Conservation (phyloP, 2,113 vertebrate genomes). For the Oncorhynchus keta region DNA sequence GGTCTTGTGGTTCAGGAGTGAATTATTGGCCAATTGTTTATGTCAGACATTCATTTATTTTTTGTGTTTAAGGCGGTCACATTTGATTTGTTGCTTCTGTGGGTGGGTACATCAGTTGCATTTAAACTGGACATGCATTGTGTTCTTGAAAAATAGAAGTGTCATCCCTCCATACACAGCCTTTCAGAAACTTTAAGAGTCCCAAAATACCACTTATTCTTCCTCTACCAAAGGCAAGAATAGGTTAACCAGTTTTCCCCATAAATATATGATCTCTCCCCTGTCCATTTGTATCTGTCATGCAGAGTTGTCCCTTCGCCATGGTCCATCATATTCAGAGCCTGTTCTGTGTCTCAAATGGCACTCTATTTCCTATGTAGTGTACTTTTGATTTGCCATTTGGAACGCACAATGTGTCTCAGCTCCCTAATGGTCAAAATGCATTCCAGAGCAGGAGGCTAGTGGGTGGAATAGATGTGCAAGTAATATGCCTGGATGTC, state of each 20-base stretch:
- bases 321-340: not conserved
- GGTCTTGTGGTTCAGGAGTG: not conserved
- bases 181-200: not conserved
- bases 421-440: not conserved
- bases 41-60: not conserved
- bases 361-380: too few relatives aligned
- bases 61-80: too few relatives aligned
- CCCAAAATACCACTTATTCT: not conserved
- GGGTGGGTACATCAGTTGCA: too few relatives aligned
- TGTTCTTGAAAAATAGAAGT: not conserved
- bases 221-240: not conserved
- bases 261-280: too few relatives aligned
- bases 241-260: not conserved
- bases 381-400: too few relatives aligned
- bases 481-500: conserved; percentile 1
- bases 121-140: too few relatives aligned
- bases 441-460: not conserved
- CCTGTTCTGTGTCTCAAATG: not conserved
- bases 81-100: too few relatives aligned
- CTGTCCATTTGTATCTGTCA: not conserved
- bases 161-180: not conserved
- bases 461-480: not conserved
- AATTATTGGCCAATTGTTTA: not conserved
- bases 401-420: not conserved
- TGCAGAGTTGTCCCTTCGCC: not conserved